Conservation (phyloP, 1,140 invertebrate species). For the Scaptomyza montana region DNA sequence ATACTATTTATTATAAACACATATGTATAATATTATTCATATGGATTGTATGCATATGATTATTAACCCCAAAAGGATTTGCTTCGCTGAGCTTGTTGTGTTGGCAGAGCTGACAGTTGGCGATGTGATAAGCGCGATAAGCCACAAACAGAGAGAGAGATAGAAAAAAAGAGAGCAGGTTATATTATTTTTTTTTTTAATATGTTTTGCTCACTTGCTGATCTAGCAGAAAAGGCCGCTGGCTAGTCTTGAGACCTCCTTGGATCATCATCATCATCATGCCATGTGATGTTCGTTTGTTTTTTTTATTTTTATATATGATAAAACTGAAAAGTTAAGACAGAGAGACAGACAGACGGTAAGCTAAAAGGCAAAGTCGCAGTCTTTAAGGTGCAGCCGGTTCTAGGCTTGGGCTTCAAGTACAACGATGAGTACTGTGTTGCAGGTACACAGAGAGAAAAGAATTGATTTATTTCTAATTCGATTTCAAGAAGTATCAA, state of each 20-base stretch:
- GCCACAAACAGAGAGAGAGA: constrained; percentile 19
- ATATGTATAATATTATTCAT: not conserved
- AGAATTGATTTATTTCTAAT: too few relatives aligned
- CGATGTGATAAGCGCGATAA: constrained; percentile 79
- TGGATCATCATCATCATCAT: constrained; percentile 25
- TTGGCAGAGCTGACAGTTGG: constrained; percentile 63
- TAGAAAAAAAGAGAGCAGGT: constrained; percentile 18
- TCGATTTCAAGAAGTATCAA: too few relatives aligned
- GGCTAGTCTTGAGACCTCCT: constrained; percentile 62
- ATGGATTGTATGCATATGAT: constrained; percentile 21
- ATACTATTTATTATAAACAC: constrained; percentile 17
- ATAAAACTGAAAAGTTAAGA: constrained; percentile 1
- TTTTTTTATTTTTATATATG: constrained; percentile 15
- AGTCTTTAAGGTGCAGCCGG: constrained; percentile 39
- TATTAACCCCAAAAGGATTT: constrained; percentile 40
- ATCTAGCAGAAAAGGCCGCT: constrained; percentile 40
- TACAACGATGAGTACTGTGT: constrained; percentile 19
- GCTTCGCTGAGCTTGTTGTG: constrained; percentile 29
- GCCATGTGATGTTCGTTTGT: constrained; percentile 72
- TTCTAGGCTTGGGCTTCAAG: constrained; percentile 28
- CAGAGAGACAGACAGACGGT: not conserved
- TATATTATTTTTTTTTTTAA: too few relatives aligned
- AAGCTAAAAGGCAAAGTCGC: not conserved
- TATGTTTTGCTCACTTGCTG: constrained; percentile 6
- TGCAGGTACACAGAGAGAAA: constrained; percentile 4